These are phyloP conservation scores for Papilio helenus DNA, from an alignment of 1,140 invertebrate genomes.

Conservation along the genomic window DNA sequence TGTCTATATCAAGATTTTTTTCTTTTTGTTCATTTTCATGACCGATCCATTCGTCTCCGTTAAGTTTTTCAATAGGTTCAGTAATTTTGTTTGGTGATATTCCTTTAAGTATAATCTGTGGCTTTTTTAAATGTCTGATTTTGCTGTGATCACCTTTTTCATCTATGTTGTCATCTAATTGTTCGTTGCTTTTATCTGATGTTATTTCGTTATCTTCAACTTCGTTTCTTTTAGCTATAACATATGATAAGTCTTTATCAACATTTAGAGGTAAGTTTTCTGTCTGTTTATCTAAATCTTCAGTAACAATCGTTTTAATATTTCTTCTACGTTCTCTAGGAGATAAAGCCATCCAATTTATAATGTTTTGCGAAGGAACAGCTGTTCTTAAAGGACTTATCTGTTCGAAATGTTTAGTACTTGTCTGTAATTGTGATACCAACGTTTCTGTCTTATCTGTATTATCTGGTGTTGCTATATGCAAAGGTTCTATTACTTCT, in stretches of 20 bases:
- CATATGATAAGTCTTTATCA: neutral
- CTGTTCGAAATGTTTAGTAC: neutral
- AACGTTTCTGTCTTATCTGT: neutral
- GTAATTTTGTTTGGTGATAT: constrained; percentile 36
- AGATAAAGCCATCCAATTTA: constrained; percentile 56
- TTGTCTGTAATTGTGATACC: neutral
- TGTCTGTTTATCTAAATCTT: constrained; percentile 4
- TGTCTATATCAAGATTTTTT: constrained; percentile 41
- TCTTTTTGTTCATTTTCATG: constrained; percentile 33
- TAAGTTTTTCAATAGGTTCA: constrained; percentile 53
- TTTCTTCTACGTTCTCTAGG: constrained; percentile 49
- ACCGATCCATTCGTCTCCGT: constrained; percentile 52
- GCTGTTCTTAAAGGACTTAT: neutral
- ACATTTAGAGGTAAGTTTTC: neutral
- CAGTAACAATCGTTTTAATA: neutral
- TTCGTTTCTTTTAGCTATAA: constrained; percentile 2
- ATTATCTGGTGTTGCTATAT: neutral
- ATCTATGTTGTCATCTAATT: constrained; percentile 26
- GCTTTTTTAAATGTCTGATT: constrained; percentile 32
- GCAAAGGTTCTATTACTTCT: constrained; percentile 62
- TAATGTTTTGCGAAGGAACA: constrained; percentile 38
- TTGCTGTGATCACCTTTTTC: constrained; percentile 33
- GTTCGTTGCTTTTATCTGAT: neutral
- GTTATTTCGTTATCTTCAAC: neutral
- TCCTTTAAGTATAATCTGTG: constrained; percentile 43